Conservation (phyloP, 1,140 invertebrate species). For the Caenorhabditis tropicalis region DNA sequence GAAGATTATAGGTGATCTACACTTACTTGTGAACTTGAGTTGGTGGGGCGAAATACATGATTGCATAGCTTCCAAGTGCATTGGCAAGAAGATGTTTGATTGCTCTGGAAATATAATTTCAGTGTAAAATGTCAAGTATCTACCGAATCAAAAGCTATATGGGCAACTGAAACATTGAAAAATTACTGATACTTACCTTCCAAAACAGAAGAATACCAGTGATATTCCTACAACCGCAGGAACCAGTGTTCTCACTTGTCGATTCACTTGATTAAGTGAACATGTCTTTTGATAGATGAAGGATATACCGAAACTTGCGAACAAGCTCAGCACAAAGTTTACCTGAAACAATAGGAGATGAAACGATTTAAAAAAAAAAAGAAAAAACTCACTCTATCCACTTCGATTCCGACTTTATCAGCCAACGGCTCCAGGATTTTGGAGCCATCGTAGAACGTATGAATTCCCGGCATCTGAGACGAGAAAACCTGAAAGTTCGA, state of each 20-base stretch:
- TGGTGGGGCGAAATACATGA: conserved; percentile 54
- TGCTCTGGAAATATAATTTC: conserved; percentile 59
- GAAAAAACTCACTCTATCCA: conserved; percentile 53
- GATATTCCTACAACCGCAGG: conserved; percentile 80
- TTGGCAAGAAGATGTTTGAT: conserved; percentile 58
- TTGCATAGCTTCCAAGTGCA: conserved; percentile 49
- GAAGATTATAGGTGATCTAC: neutral
- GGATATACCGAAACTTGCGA: conserved; percentile 80
- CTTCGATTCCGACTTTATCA: conserved; percentile 53
- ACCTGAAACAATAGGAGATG: conserved; percentile 77
- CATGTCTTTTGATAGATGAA: conserved; percentile 80
- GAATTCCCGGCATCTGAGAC: conserved; percentile 54
- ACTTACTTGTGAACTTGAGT: conserved; percentile 58
- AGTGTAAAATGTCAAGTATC: neutral
- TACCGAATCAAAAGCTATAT: too few relatives aligned
- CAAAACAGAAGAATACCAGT: conserved; percentile 86
- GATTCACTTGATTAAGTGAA: conserved; percentile 77
- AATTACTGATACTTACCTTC: too few relatives aligned
- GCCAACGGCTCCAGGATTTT: conserved; percentile 56
- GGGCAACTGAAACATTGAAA: too few relatives aligned
- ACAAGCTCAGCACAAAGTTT: conserved; percentile 84
- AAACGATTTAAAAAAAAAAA: neutral
- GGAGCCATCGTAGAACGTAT: conserved; percentile 60
- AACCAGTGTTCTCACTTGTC: conserved; percentile 80
- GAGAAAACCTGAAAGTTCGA: neutral